phyloP scores from a whole-genome alignment of 1,140 invertebrate genomes.

The Sarcophaga bullata region DNA sequence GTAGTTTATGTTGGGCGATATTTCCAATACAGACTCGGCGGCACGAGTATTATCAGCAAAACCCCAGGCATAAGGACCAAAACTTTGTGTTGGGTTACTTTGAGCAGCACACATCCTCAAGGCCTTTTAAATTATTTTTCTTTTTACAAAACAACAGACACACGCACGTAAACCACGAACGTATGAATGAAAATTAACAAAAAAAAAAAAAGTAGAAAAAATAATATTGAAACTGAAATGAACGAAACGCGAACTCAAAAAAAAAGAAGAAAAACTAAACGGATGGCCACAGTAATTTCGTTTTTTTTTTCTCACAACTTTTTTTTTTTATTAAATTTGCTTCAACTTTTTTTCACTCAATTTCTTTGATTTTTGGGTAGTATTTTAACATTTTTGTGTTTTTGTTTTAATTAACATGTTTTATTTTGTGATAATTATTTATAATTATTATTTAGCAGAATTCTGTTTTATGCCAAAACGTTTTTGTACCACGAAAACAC shows the following conservation, averaged over 20 bases:
- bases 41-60: slow-evolving; percentile 63
- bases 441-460: background rate
- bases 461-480: slow-evolving; percentile 1
- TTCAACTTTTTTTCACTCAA: background rate
- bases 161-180: slow-evolving; percentile 26
- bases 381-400: slow-evolving; percentile 22
- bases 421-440: slow-evolving; percentile 25
- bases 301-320: background rate
- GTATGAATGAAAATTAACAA: slow-evolving; percentile 26
- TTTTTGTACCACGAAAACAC: background rate
- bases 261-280: background rate
- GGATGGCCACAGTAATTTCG: slow-evolving; percentile 27
- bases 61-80: slow-evolving; percentile 63
- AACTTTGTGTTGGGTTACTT: slow-evolving; percentile 62
- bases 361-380: slow-evolving; percentile 28
- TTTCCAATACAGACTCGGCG: slow-evolving; percentile 64
- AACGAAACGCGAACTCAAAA: background rate
- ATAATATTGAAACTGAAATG: background rate
- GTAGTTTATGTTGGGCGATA: slow-evolving; percentile 66
- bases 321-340: background rate
- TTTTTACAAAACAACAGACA: slow-evolving; percentile 22
- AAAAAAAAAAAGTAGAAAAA: background rate
- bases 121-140: slow-evolving; percentile 17
- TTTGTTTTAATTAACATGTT: slow-evolving; percentile 6
- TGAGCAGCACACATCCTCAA: slow-evolving; percentile 65